Evolutionary conservation across 2,113 vertebrate genomes (phyloP).

Genomic region (Gymnorhina tibicen): DNA sequence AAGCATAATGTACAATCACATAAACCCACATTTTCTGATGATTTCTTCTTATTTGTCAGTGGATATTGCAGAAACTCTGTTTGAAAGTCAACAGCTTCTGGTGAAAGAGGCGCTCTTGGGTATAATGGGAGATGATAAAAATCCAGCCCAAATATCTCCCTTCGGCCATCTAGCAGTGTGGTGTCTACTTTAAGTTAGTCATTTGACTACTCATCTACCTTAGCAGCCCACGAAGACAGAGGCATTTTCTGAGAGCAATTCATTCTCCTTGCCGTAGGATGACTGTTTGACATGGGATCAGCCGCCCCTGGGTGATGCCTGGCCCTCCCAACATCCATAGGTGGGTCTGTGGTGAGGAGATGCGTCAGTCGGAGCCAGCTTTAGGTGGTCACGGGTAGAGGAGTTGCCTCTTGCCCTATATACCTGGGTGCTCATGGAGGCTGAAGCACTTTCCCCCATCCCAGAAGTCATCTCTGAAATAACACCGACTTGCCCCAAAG

Average conservation of each 20-base stretch:
- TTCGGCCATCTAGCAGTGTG: background rate
- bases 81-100: background rate
- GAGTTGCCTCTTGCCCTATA: background rate
- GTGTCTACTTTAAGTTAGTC: slow-evolving; percentile 18
- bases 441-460: background rate
- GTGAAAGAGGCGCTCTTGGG: background rate
- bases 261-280: background rate
- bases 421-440: background rate
- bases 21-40: background rate
- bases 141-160: background rate
- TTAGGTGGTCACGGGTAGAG: background rate
- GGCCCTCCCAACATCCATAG: background rate
- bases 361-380: background rate
- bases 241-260: background rate
- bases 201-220: slow-evolving; percentile 19
- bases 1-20: background rate
- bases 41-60: background rate
- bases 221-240: background rate
- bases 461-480: background rate
- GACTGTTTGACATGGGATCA: background rate
- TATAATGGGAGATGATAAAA: background rate
- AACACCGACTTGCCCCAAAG: background rate
- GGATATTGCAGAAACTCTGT: background rate
- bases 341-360: background rate
- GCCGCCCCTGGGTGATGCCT: background rate